These are phyloP conservation scores for Cryptoblepharus egeriae DNA, from an alignment of 2,797 vertebrate genomes.

Conservation along the genomic window DNA sequence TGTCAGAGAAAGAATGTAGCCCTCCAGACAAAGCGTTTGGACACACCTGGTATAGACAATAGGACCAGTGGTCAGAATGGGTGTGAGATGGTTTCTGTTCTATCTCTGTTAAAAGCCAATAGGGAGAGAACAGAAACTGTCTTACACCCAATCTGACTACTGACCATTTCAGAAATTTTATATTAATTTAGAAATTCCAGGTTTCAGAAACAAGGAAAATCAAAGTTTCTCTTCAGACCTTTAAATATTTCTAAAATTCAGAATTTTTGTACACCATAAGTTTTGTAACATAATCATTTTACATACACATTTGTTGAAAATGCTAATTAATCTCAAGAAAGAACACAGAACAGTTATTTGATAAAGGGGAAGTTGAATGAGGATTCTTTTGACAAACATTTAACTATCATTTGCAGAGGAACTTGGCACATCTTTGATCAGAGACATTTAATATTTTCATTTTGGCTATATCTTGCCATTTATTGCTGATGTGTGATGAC, in stretches of 20 bases:
- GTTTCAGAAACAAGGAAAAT: no score
- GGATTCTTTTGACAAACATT: slow-evolving; percentile 34
- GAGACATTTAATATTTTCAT: slow-evolving; percentile 36
- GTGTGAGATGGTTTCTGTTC: background rate
- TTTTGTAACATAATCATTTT: slow-evolving; percentile 10
- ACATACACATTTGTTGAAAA: background rate
- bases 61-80: no score
- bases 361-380: slow-evolving; percentile 10
- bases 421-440: slow-evolving; percentile 55
- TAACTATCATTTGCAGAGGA: slow-evolving; percentile 41
- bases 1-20: no score
- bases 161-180: no score
- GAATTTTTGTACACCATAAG: background rate
- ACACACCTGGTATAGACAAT: no score
- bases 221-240: background rate
- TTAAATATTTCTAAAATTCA: background rate
- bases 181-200: background rate
- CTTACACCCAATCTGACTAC: no score
- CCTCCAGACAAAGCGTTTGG: no score
- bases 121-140: no score
- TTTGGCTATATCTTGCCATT: slow-evolving; percentile 50
- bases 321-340: background rate
- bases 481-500: slow-evolving; percentile 63
- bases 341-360: slow-evolving; percentile 21
- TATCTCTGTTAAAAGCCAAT: background rate